These are phyloP conservation scores for Plebejus anna DNA, from an alignment of 2,888 invertebrate genomes.

Conservation along the genomic window DNA sequence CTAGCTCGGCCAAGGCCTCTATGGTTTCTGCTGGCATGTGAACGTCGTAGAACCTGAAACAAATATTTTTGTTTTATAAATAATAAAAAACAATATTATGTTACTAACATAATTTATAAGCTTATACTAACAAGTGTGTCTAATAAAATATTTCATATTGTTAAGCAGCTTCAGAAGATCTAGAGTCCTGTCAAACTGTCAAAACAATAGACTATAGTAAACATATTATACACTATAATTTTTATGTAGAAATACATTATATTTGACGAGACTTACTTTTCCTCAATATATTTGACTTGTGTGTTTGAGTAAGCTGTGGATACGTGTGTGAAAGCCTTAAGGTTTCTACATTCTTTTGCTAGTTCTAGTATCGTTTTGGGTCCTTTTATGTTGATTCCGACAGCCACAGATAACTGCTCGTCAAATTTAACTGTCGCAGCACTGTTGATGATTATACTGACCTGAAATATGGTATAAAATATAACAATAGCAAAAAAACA, in stretches of 20 bases:
- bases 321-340: conserved; percentile 80
- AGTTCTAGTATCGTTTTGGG: conserved; percentile 86
- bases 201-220: no score
- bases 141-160: no score
- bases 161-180: no score
- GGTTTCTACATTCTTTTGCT: conserved; percentile 84
- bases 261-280: conserved; percentile 66
- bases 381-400: conserved; percentile 89
- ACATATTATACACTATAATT: neutral
- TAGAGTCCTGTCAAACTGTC: no score
- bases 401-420: conserved; percentile 86
- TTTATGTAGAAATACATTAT: neutral
- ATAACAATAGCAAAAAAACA: neutral
- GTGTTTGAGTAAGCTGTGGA: conserved; percentile 83
- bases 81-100: no score
- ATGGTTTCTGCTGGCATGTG: conserved; percentile 78
- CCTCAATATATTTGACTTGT: conserved; percentile 86
- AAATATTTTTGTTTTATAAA: neutral
- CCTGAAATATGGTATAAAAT: conserved; percentile 45
- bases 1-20: conserved; percentile 64
- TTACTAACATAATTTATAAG: no score
- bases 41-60: conserved; percentile 80
- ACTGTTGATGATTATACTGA: conserved; percentile 65
- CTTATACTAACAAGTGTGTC: no score
- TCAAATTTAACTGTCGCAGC: conserved; percentile 84